These are phyloP conservation scores for Nebria ingens DNA, from an alignment of 1,140 invertebrate species.

Conservation along the genomic window DNA sequence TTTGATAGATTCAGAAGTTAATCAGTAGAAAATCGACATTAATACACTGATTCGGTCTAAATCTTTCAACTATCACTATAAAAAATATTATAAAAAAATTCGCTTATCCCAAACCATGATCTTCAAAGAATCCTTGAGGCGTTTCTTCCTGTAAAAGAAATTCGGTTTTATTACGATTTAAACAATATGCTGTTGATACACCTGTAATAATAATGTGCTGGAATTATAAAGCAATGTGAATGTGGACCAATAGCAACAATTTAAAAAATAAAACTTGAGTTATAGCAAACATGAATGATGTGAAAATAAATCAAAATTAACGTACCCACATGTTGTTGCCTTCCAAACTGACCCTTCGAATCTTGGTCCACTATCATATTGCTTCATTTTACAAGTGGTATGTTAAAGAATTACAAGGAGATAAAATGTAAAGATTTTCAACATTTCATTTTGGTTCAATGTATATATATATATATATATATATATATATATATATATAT, in stretches of 20 bases:
- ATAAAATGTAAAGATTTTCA: too few species aligned
- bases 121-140: slow-evolving; percentile 96
- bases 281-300: background rate
- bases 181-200: slow-evolving; percentile 17
- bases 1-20: too few species aligned
- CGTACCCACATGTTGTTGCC: background rate
- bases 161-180: slow-evolving; percentile 20
- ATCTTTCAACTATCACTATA: background rate
- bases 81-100: background rate
- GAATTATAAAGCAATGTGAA: background rate
- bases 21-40: slow-evolving; percentile 5
- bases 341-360: background rate
- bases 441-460: too few species aligned
- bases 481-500: too few species aligned
- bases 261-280: background rate
- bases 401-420: too few species aligned
- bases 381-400: background rate
- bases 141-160: slow-evolving; percentile 89
- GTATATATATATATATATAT: too few species aligned
- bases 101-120: slow-evolving; percentile 90
- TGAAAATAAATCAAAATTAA: background rate
- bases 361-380: background rate
- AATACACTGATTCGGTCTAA: slow-evolving; percentile 15
- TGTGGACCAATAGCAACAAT: background rate
- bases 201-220: background rate